Base-by-base conservation (phyloP, 2,888 invertebrate species). In the Cheilosia variabilis region DNA sequence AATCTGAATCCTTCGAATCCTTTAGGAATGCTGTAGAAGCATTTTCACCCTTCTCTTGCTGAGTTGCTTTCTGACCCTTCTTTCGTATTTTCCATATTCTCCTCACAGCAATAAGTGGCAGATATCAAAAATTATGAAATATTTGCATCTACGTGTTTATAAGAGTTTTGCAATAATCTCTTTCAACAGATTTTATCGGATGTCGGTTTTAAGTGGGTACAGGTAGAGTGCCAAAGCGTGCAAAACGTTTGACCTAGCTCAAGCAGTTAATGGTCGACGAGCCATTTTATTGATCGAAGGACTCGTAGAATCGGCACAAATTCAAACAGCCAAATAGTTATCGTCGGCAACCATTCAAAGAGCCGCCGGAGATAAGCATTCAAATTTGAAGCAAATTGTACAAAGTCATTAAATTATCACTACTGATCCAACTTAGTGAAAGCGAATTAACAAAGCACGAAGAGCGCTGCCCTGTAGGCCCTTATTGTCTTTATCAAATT, bases 401-500 rank as follows among this genome's bases (percentile, higher is more conserved):
- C 68, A 69, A 57, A 55, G 57, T 47, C 68, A 45, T 57, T 69
- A 45, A 69, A 57, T 69, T 57, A 69, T 57, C 57, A 57, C 57
- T 57, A 22, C 55, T 9, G 9, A 57, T 47, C 31, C 57, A 34
- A 6, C 45, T 47, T 22, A 10, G 37, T 7, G 57, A 17, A 37
- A 53, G 24, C 27, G 9, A 58, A 58, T 57, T 58, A 57, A 71
- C 58, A 71, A 58, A 24, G 50, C 50, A 41, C 37, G 24, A 37
- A 71, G 47, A 9, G 7, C 7, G 6, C 17, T 17, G 58, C 50
- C 47, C 22, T 24, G 37, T 37, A 24, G 41, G 50, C 50, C 60
- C 60, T 53, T 72, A 62, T 72, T 72, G 72, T 72, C 72, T 52
- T 62, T 72, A 72, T 72, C 72, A 60, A 72, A 72, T 52, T 62